Evolutionary conservation across 2,888 invertebrate species (phyloP), one percentile per base, ranked within the genome.

Genomic region (Philhelius pedissequus): DNA sequence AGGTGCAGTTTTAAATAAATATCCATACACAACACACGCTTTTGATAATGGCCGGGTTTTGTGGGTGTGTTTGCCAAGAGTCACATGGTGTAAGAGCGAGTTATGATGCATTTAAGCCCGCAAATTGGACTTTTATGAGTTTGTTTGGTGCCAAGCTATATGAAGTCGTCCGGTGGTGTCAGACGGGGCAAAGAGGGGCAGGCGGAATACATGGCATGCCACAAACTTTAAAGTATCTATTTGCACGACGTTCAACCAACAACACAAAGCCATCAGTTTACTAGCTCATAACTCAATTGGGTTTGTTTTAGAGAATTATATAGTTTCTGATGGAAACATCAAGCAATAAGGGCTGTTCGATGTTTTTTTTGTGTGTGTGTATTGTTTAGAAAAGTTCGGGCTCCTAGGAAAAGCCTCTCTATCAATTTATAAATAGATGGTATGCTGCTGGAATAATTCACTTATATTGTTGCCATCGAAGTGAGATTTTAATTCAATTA

Each of bases 401-500:
- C 48, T 22, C 9, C 7, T 15, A 7, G 35, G 15, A 68, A 35
- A 68, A 25, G 68, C 68, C 62, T 45, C 35, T 32, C 66, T 40
- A 40, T 32, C 70, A 45, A 71, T 71, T 64, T 32, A 68, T 64
- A 80, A 73, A 79, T 50, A 74, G 75, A 62, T 68, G 82, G 45
- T 50, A 35, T 60, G 40, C 20, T 70, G 70, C 58, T 68, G 35
- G 68, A 64, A 45, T 70, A 71, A 80, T 84, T 75, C 84, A 75
- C 84, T 80, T 80, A 80, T 45, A 64, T 30, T 27, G 32, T 40
- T 56, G 25, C 43, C n/a, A n/a, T n/a, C n/a, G 78, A 80, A 80
- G 84, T 80, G 84, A 80, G 80, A 84, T 80, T 84, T 80, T 84
- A 84, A 84, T 84, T 84, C 70, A 84, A 84, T 84, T 84, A 84